These are phyloP conservation scores for Drosophila recens DNA, from an alignment of 2,888 invertebrate species.

Conservation along the genomic window DNA sequence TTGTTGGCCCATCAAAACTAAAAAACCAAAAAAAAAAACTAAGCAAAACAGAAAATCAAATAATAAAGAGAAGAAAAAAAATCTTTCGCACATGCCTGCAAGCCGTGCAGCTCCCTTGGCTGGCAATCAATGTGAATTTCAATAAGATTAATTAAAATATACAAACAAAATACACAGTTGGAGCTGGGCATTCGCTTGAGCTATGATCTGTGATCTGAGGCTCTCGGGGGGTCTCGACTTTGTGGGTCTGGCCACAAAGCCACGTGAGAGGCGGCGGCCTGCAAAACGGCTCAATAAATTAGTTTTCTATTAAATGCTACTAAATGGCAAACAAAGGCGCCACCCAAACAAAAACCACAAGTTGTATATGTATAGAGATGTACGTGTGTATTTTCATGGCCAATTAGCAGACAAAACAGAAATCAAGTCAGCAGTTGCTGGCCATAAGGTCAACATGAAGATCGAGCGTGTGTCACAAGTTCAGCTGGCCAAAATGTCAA, in stretches of 20 bases:
- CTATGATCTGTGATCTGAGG: not conserved
- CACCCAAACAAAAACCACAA: constrained; percentile 64
- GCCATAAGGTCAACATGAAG: constrained; percentile 62
- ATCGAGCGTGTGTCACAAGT: constrained; percentile 59
- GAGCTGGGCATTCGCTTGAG: constrained; percentile 18
- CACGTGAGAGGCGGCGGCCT: constrained; percentile 50
- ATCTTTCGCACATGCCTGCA: constrained; percentile 43
- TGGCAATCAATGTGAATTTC: constrained; percentile 26
- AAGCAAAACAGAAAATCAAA: not conserved
- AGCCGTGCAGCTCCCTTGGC: constrained; percentile 17
- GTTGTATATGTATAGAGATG: not conserved
- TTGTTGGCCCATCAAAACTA: constrained; percentile 17
- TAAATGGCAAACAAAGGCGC: constrained; percentile 75
- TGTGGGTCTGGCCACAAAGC: constrained; percentile 28
- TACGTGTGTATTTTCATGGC: constrained; percentile 59
- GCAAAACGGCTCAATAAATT: constrained; percentile 71
- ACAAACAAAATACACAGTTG: constrained; percentile 43
- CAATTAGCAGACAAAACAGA: constrained; percentile 74
- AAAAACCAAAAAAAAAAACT: not conserved
- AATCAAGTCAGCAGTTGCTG: constrained; percentile 56
- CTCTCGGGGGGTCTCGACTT: not conserved
- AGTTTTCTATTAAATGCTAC: constrained; percentile 71
- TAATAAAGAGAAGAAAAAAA: constrained; percentile 12
- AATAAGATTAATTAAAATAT: constrained; percentile 72
- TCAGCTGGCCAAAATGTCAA: constrained; percentile 69